Conservation (phyloP, 92 coral and sea anemone species). For the Porites evermanni region DNA sequence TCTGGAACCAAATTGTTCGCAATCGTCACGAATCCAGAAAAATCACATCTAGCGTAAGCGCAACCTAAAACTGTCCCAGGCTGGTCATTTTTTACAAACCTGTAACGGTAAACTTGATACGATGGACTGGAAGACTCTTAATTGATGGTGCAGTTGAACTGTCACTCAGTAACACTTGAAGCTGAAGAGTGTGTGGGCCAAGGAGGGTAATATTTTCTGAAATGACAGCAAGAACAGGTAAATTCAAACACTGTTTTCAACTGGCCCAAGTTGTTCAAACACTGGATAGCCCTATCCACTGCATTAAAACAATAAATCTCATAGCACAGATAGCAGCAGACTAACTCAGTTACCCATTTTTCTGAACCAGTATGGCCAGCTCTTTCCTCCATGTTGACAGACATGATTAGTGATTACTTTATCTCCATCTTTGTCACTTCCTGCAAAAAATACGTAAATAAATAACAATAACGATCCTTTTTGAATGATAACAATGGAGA, state of each 20-base stretch:
- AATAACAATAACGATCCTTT: no score
- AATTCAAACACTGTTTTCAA: no score
- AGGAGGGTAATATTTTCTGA: constrained; percentile 92
- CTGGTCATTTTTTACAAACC: constrained; percentile 48
- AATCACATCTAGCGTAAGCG: no score
- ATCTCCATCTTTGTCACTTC: constrained; percentile 88
- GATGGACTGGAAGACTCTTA: constrained; percentile 88
- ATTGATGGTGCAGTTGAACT: constrained; percentile 77
- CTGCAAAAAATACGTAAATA: constrained; percentile 18
- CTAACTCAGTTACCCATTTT: constrained; percentile 82
- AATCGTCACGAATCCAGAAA: no score
- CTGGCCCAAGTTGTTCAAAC: background rate
- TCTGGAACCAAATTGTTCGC: no score
- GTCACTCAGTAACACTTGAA: constrained; percentile 90
- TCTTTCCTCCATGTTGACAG: constrained; percentile 98
- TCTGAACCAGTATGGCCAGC: constrained; percentile 99
- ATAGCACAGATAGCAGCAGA: background rate
- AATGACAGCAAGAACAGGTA: background rate
- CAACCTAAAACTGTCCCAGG: background rate
- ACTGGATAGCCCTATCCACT: no score
- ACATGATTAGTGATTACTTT: constrained; percentile 90
- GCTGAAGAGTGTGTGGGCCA: constrained; percentile 93
- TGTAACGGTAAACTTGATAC: constrained; percentile 92
- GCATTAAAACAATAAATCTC: no score
- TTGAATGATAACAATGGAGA: no score